Evolutionary conservation across 2,888 invertebrate species (phyloP).

Genomic region (Aphodius granarius): DNA sequence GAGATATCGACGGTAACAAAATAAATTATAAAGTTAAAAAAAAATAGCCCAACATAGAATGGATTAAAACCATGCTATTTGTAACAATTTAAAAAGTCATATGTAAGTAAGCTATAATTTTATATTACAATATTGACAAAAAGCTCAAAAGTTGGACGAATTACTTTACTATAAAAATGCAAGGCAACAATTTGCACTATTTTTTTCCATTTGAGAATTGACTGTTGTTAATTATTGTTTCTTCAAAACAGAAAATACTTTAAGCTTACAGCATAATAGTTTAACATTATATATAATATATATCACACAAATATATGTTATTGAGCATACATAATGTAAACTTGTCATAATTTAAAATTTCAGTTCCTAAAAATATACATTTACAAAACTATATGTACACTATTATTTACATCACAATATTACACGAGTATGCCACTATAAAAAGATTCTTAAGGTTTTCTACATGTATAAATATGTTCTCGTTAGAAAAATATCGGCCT

Average conservation of each 20-base stretch:
- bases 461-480: conserved; percentile 3
- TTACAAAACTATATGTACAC: conserved; percentile 9
- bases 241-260: background rate
- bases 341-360: conserved; percentile 9
- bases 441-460: background rate
- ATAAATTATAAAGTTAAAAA: background rate
- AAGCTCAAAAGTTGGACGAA: conserved; percentile 10
- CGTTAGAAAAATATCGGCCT: conserved; percentile 1
- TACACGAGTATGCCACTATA: conserved; percentile 8
- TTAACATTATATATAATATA: background rate
- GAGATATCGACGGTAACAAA: background rate
- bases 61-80: background rate
- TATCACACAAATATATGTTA: conserved; percentile 13
- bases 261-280: background rate
- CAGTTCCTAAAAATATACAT: conserved; percentile 11
- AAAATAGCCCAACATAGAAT: background rate
- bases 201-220: background rate
- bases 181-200: conserved; percentile 5
- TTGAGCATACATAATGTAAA: conserved; percentile 4
- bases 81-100: background rate
- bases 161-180: conserved; percentile 5
- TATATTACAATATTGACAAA: background rate
- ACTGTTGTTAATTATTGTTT: background rate
- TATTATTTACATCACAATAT: conserved; percentile 7
- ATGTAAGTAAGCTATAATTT: background rate